Conservation (phyloP, 2,888 invertebrate genomes). For the Drosophila phalerata region DNA sequence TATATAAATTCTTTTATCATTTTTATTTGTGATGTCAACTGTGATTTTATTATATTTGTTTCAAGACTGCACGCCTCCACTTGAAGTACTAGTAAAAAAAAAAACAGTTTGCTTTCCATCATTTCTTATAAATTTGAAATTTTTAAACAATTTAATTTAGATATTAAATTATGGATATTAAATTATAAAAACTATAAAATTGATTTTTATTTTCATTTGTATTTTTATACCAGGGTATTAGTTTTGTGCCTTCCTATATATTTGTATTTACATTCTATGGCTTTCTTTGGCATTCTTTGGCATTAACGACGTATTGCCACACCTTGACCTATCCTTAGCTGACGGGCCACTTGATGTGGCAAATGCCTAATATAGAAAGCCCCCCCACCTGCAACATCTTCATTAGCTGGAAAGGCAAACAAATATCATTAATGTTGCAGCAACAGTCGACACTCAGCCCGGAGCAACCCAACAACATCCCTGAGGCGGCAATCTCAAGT, state of each 20-base stretch:
- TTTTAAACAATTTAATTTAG: no score
- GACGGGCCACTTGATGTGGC: constrained; percentile 33
- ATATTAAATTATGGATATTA: no score
- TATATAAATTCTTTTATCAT: neutral
- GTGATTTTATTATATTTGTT: neutral
- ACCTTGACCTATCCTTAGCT: constrained; percentile 41
- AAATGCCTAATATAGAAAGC: constrained; percentile 24
- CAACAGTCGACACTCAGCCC: constrained; percentile 25
- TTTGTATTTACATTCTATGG: neutral
- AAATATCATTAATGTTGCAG: constrained; percentile 54
- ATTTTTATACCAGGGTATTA: no score
- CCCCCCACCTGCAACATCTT: constrained; percentile 40
- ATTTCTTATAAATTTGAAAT: no score
- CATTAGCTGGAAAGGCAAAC: constrained; percentile 45
- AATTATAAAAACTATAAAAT: no score
- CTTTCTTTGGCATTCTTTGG: neutral
- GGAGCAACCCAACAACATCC: constrained; percentile 15
- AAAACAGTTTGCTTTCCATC: no score
- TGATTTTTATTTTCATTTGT: no score
- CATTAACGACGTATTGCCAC: constrained; percentile 10
- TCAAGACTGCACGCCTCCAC: no score
- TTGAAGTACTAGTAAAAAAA: no score
- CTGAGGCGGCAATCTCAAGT: constrained; percentile 60
- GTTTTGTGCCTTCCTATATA: neutral
- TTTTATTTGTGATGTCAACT: neutral